These are phyloP conservation scores for Mus pahari DNA, from an alignment of 2,113 vertebrate genomes.

Conservation along the genomic window DNA sequence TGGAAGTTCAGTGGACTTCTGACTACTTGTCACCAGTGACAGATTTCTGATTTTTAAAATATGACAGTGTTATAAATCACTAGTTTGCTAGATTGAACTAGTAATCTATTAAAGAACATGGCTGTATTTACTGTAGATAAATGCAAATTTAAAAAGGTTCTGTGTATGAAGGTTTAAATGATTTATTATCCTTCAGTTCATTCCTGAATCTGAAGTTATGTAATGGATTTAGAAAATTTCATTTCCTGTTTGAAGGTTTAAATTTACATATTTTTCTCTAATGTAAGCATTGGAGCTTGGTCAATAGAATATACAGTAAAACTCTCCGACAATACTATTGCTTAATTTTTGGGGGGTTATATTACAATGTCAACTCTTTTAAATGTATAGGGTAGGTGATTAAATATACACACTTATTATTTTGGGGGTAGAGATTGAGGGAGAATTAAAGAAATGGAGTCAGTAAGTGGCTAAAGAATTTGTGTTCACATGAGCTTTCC, in stretches of 20 bases:
- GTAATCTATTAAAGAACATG: conserved; percentile 88
- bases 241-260: conserved; percentile 84
- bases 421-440: background rate
- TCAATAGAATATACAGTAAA: conserved; percentile 68
- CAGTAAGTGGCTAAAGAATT: conserved; percentile 25
- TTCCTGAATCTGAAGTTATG: conserved; percentile 85
- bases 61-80: conserved; percentile 90
- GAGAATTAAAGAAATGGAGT: conserved; percentile 6
- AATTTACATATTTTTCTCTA: conserved; percentile 86
- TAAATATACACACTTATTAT: conserved; percentile 22
- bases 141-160: conserved; percentile 88
- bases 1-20: conserved; percentile 82
- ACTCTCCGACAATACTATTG: conserved; percentile 53
- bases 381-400: conserved; percentile 38
- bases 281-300: conserved; percentile 62
- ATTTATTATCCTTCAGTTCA: conserved; percentile 88
- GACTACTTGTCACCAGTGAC: conserved; percentile 87
- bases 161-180: conserved; percentile 86
- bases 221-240: conserved; percentile 87
- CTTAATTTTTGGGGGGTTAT: conserved; percentile 37
- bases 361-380: conserved; percentile 14
- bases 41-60: conserved; percentile 89
- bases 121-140: conserved; percentile 88
- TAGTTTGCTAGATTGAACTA: conserved; percentile 88
- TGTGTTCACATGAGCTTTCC: background rate